These are phyloP conservation scores for Cyphomyrmex costatus DNA, from an alignment of 1,140 invertebrate genomes.

Conservation along the genomic window DNA sequence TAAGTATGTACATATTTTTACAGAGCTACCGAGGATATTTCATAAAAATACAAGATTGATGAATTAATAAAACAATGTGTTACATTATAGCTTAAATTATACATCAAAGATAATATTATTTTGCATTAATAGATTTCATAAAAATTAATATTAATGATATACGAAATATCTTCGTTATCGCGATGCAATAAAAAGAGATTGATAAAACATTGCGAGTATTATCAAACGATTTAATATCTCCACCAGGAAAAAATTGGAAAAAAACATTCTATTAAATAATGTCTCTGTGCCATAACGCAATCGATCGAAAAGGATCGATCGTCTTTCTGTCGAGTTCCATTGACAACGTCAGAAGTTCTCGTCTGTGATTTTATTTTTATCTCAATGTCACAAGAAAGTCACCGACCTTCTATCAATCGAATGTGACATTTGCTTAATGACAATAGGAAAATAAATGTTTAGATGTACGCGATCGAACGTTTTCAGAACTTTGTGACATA, in stretches of 20 bases:
- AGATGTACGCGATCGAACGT: neutral
- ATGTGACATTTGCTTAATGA: slow-evolving; percentile 8
- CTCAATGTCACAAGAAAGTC: slow-evolving; percentile 15
- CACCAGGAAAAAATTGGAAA: neutral
- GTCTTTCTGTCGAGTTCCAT: neutral
- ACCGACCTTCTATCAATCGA: slow-evolving; percentile 19
- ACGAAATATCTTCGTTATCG: neutral
- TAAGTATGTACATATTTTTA: too few relatives aligned
- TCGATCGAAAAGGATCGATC: slow-evolving; percentile 26
- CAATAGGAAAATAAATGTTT: slow-evolving; percentile 23
- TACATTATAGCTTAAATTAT: neutral
- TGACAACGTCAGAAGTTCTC: slow-evolving; percentile 11
- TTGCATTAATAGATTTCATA: neutral
- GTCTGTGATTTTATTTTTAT: slow-evolving; percentile 28
- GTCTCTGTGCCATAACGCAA: neutral
- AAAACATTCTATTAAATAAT: neutral
- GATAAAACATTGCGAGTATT: neutral
- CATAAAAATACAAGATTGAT: neutral
- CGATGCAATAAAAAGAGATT: neutral
- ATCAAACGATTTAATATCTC: neutral
- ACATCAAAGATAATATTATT: neutral
- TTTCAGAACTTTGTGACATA: neutral
- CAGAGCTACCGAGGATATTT: neutral
- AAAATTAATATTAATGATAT: neutral
- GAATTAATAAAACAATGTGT: neutral